Conservation (phyloP, 35 echinoderm and acorn worm genomes). For the Holothuria glaberrima region DNA sequence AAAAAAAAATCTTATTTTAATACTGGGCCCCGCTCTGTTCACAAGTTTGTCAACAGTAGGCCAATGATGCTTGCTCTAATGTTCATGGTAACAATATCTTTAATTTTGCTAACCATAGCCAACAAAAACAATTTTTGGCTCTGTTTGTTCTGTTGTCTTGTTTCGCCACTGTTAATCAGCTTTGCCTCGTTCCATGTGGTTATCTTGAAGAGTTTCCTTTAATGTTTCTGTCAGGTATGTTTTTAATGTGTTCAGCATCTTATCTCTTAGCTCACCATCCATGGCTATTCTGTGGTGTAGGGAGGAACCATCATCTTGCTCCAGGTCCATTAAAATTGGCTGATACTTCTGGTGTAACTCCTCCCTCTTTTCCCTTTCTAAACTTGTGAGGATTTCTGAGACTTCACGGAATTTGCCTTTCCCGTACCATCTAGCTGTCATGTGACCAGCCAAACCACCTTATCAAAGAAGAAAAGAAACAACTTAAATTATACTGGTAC, state of each 20-base stretch:
- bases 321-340: slow-evolving; percentile 61
- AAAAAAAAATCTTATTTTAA: no score
- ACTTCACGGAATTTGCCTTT: slow-evolving; percentile 73
- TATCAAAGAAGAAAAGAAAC: slow-evolving; percentile 1
- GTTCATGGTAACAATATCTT: no score
- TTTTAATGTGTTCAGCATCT: slow-evolving; percentile 72
- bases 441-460: slow-evolving; percentile 78
- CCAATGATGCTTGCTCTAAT: no score
- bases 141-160: no score
- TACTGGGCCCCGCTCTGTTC: no score
- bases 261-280: slow-evolving; percentile 83
- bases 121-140: no score
- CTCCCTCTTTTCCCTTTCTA: slow-evolving; percentile 73
- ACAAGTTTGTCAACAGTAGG: no score
- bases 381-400: slow-evolving; percentile 69
- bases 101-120: no score
- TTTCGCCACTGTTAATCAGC: slow-evolving; percentile 68
- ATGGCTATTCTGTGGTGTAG: slow-evolving; percentile 67
- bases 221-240: slow-evolving; percentile 72
- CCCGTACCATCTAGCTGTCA: slow-evolving; percentile 77
- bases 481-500: no score
- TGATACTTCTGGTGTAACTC: slow-evolving; percentile 72
- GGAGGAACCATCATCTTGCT: slow-evolving; percentile 56
- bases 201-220: slow-evolving; percentile 68
- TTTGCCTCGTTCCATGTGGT: slow-evolving; percentile 79